These are phyloP conservation scores for Tetraneura akinire DNA, from an alignment of 1,140 invertebrate species.

Conservation along the genomic window DNA sequence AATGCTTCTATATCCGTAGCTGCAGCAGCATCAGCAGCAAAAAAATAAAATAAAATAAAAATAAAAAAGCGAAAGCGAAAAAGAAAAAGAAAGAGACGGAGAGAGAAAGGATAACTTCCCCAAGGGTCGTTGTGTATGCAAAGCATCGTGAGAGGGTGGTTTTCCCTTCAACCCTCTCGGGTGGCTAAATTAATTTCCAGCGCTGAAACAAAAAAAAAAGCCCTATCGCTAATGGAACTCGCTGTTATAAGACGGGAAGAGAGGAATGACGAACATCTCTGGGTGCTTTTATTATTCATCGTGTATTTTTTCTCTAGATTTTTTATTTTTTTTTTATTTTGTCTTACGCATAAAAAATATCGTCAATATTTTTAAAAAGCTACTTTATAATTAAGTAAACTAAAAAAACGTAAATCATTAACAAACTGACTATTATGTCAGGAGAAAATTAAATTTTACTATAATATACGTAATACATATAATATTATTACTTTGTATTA, in stretches of 20 bases:
- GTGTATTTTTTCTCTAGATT: constrained; percentile 26
- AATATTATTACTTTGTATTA: too few relatives aligned
- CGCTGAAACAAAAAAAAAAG: constrained; percentile 51
- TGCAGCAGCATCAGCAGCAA: neutral
- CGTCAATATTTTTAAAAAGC: constrained; percentile 31
- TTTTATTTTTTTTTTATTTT: too few relatives aligned
- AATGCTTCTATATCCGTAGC: constrained; percentile 7
- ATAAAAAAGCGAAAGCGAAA: neutral
- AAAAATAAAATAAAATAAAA: constrained; percentile 27
- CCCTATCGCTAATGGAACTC: constrained; percentile 49
- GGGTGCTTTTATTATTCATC: constrained; percentile 48
- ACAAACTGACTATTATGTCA: constrained; percentile 8
- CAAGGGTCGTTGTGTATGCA: constrained; percentile 50
- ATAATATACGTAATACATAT: neutral
- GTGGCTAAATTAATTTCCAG: constrained; percentile 51
- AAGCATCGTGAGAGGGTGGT: constrained; percentile 50
- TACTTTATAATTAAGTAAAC: constrained; percentile 32
- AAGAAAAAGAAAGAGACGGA: constrained; percentile 16
- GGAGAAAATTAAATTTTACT: neutral
- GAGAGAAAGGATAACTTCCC: constrained; percentile 50
- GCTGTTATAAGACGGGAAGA: neutral
- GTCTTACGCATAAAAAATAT: neutral
- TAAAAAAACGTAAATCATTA: constrained; percentile 21
- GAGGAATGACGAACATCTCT: constrained; percentile 37
- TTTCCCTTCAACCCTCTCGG: constrained; percentile 51